Evolutionary conservation across 2,113 vertebrate species (phyloP).

Genomic region (Tragelaphus imberbis): DNA sequence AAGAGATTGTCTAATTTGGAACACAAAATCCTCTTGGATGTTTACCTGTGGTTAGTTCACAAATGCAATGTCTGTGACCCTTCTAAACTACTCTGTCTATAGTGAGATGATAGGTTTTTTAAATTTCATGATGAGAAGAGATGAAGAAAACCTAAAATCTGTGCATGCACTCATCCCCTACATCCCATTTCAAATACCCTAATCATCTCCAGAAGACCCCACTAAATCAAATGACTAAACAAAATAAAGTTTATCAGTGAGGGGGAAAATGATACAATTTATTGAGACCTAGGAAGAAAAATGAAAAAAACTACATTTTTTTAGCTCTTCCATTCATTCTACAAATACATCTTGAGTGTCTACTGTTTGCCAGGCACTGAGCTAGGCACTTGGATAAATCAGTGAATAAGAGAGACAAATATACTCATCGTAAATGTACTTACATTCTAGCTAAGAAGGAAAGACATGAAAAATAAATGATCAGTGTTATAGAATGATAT

Average conservation of each 20-base stretch:
- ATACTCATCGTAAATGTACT: not conserved
- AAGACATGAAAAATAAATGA: not conserved
- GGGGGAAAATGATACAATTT: not conserved
- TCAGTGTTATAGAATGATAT: not conserved
- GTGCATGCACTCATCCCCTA: not conserved
- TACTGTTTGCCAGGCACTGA: not conserved
- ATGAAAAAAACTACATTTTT: not conserved
- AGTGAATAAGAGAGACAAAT: not conserved
- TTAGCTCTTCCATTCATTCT: not conserved
- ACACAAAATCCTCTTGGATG: not conserved
- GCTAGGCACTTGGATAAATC: not conserved
- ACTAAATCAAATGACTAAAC: not conserved
- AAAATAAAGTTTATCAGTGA: not conserved
- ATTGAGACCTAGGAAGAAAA: not conserved
- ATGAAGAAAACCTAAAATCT: not conserved
- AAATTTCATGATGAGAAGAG: not conserved
- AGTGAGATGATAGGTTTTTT: not conserved
- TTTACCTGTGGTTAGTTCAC: not conserved
- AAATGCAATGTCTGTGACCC: not conserved
- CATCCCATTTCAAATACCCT: not conserved
- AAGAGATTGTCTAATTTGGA: not conserved
- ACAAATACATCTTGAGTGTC: not conserved
- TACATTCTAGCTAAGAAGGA: not conserved
- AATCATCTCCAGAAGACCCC: not conserved
- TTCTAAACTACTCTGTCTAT: not conserved